These are phyloP conservation scores for Temnothorax ravouxi DNA, from an alignment of 2,888 invertebrate species.

Conservation along the genomic window DNA sequence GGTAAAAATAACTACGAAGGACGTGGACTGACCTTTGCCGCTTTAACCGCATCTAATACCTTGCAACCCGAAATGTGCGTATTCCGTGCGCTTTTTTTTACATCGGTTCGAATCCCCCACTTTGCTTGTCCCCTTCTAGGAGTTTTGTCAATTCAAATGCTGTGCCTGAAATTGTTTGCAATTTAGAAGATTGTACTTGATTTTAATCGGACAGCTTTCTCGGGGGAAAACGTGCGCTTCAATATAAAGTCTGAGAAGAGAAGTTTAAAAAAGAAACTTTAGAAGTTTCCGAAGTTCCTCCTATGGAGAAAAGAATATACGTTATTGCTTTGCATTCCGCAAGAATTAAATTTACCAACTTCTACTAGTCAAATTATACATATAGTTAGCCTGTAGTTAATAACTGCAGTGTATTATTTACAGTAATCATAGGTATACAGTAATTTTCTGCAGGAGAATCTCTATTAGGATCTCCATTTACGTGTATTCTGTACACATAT, in stretches of 20 bases:
- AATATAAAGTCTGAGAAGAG: slow-evolving; percentile 2
- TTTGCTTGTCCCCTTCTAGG: not conserved
- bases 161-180: not conserved
- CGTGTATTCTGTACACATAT: not conserved
- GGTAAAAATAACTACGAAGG: slow-evolving; percentile 68
- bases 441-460: not conserved
- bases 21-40: slow-evolving; percentile 64
- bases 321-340: not conserved
- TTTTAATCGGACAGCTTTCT: slow-evolving; percentile 6
- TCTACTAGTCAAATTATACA: not conserved
- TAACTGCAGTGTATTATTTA: not conserved
- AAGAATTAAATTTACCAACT: slow-evolving; percentile 24
- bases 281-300: not conserved
- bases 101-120: not conserved
- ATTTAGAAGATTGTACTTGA: slow-evolving; percentile 15
- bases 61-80: slow-evolving; percentile 4
- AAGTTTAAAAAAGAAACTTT: slow-evolving; percentile 9
- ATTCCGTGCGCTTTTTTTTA: slow-evolving; percentile 7
- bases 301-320: not conserved
- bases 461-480: no score
- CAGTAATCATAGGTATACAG: not conserved
- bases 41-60: slow-evolving; percentile 56
- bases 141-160: slow-evolving; percentile 1
- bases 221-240: not conserved
- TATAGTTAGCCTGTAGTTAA: not conserved